phyloP scores from a whole-genome alignment of 2,888 invertebrate species.

The Callinectes sapidus region DNA sequence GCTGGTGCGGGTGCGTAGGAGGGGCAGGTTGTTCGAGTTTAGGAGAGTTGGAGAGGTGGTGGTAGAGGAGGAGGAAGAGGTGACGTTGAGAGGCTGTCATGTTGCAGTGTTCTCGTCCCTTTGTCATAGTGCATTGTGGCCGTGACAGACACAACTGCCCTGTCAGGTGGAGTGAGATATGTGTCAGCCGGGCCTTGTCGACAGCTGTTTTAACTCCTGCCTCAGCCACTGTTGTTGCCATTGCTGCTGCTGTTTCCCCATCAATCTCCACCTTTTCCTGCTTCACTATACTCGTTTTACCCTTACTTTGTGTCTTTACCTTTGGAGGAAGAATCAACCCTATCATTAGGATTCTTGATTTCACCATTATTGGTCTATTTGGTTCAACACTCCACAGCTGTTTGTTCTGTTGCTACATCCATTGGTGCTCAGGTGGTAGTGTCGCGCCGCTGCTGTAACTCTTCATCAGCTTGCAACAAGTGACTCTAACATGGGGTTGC shows the following conservation, averaged over 20 bases:
- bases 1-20: background rate
- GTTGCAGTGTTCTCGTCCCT: conserved; percentile 46
- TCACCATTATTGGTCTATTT: background rate
- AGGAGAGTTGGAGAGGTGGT: conserved; percentile 3
- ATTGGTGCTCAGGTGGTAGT: conserved; percentile 27
- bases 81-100: conserved; percentile 51
- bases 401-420: conserved; percentile 20
- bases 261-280: background rate
- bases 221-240: conserved; percentile 15
- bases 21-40: background rate
- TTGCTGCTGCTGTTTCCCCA: conserved; percentile 12
- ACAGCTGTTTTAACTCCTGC: conserved; percentile 40
- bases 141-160: conserved; percentile 63
- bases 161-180: conserved; percentile 63
- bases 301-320: background rate
- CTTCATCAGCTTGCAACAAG: conserved; percentile 37
- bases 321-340: background rate
- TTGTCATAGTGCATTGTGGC: conserved; percentile 59
- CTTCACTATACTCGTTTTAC: background rate
- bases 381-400: conserved; percentile 7
- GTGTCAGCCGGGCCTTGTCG: conserved; percentile 48
- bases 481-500: conserved; percentile 35
- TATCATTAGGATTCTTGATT: background rate
- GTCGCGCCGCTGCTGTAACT: conserved; percentile 28
- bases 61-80: conserved; percentile 28